These are phyloP conservation scores for Pseudococcus viburni DNA, from an alignment of 2,888 invertebrate species.

Conservation along the genomic window DNA sequence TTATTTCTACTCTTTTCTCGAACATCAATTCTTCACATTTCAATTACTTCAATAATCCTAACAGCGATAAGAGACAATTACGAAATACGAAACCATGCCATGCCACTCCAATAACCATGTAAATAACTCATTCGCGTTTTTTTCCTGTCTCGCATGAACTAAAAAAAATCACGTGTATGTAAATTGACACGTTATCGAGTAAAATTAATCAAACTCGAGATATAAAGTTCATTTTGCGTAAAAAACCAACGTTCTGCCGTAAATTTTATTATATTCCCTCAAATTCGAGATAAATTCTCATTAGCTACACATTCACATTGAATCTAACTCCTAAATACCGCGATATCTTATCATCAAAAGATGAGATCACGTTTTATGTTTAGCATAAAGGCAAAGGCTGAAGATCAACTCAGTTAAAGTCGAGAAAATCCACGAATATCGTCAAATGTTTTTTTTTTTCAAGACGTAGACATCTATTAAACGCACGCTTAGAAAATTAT, in stretches of 20 bases:
- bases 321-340: too few relatives aligned
- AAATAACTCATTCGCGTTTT: neutral
- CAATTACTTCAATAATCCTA: neutral
- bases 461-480: neutral
- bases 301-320: too few relatives aligned
- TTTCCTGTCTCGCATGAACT: neutral
- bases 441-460: too few relatives aligned
- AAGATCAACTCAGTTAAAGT: too few relatives aligned
- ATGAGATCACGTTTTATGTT: too few relatives aligned
- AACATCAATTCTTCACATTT: neutral
- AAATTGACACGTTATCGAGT: neutral
- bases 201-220: neutral
- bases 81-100: neutral
- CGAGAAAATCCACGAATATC: too few relatives aligned
- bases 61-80: neutral
- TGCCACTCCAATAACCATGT: neutral
- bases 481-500: constrained; percentile 36
- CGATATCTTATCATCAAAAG: too few relatives aligned
- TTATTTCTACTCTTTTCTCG: neutral
- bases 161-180: neutral
- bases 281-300: too few relatives aligned
- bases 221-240: neutral
- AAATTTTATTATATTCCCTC: too few relatives aligned
- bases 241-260: too few relatives aligned
- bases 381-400: too few relatives aligned